Percentiles rank a stretch among this genome's conserved stretches.
These are phyloP conservation scores for Calypte anna DNA, from an alignment of 2,113 vertebrate species.

Conservation along the genomic window DNA sequence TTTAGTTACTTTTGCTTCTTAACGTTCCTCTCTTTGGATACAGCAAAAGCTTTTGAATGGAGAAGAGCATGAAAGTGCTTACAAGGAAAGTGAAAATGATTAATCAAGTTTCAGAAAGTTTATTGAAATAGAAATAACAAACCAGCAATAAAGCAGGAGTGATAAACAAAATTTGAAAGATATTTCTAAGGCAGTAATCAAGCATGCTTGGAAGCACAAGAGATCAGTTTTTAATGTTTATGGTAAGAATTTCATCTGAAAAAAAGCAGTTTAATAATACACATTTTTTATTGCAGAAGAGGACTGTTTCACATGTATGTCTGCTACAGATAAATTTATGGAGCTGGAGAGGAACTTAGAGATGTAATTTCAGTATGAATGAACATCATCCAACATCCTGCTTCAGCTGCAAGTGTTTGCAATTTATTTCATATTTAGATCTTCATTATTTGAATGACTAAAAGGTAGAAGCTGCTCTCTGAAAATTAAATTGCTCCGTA, in stretches of 20 bases:
- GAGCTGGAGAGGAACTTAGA: background rate
- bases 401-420: constrained; percentile 48
- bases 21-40: background rate
- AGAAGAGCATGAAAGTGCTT: background rate
- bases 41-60: background rate
- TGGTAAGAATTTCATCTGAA: background rate
- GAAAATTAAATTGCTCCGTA: background rate
- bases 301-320: background rate
- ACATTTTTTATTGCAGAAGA: background rate
- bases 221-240: background rate
- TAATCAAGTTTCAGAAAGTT: background rate
- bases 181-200: background rate
- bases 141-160: background rate
- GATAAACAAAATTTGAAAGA: background rate
- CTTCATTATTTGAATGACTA: background rate
- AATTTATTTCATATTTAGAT: constrained; percentile 49
- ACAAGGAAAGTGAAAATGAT: background rate
- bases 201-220: background rate
- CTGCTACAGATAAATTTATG: background rate
- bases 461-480: constrained; percentile 3
- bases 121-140: background rate
- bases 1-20: background rate
- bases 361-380: constrained; percentile 52
- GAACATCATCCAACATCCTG: constrained; percentile 26
- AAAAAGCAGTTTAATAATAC: background rate